Percentiles rank a stretch among this genome's conserved stretches.
phyloP scores from a whole-genome alignment of 1,140 invertebrate species.

The Temnothorax longispinosus region DNA sequence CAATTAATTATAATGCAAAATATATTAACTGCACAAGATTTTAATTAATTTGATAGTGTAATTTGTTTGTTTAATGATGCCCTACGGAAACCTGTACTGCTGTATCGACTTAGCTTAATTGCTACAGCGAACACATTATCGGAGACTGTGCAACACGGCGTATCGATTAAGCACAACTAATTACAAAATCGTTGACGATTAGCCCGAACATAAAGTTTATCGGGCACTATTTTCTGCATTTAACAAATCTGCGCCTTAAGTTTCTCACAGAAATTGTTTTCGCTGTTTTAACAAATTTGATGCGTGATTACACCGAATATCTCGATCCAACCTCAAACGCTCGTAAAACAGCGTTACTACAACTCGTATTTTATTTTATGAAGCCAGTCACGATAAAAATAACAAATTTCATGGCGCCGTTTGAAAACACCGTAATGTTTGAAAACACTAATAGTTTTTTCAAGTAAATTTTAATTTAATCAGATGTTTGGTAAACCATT shows the following conservation, averaged over 20 bases:
- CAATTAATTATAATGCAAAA: slow-evolving; percentile 27
- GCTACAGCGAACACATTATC: slow-evolving; percentile 38
- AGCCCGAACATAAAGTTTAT: background rate
- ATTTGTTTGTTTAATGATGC: slow-evolving; percentile 52
- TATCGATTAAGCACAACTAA: slow-evolving; percentile 49
- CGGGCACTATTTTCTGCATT: background rate
- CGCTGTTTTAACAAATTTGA: slow-evolving; percentile 1
- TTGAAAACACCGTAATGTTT: background rate
- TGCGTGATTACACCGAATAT: slow-evolving; percentile 22
- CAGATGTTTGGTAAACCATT: background rate
- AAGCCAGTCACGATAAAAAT: background rate
- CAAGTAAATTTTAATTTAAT: background rate
- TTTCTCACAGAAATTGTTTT: background rate
- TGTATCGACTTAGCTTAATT: slow-evolving; percentile 33
- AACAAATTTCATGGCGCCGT: background rate
- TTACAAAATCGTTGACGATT: slow-evolving; percentile 49
- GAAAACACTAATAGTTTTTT: background rate
- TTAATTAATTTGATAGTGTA: slow-evolving; percentile 46
- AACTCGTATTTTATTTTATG: background rate
- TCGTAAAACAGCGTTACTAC: slow-evolving; percentile 6
- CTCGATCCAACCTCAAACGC: background rate
- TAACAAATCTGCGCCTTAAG: background rate
- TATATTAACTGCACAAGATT: slow-evolving; percentile 21
- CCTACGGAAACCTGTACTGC: slow-evolving; percentile 21
- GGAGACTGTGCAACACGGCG: slow-evolving; percentile 25